Base-by-base conservation (phyloP, 2,888 invertebrate genomes). In the Ferdinandea cuprea region DNA sequence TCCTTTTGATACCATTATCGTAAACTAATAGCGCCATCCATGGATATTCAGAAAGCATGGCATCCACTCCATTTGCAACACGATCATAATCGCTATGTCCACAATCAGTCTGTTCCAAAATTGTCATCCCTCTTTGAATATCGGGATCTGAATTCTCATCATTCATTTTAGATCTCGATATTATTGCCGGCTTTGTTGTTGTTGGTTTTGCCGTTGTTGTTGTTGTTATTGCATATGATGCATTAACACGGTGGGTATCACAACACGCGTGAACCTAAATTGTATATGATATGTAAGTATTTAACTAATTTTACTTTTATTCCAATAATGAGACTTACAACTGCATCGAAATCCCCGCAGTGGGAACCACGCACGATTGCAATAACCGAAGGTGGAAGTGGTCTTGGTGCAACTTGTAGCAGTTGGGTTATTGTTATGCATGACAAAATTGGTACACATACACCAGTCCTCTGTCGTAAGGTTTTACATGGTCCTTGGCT, bases 11-110 rank as follows among this genome's bases (percentile, higher is more conserved):
- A 17, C 30, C 61, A 21, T 69, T 30, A 1, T 9, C 9, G 85
- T 94, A 95, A 0, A 93, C 92, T 9, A 95, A 87, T 0, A 95
- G 90, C 0, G 93, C 94, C 95, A 95, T 95, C 95, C 95, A 95
- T 0, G 95, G 95, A 90, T 93, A 94, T 87, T 95, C 94, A 61
- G 92, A 92, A 2, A 95, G 87, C 0, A 89, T 88, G 0, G 94
- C 93, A 81, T 92, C 90, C 58, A 93, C 92, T 0, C 95, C 95
- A 9, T 93, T 92, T 15, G 92, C 89, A 66, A 95, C 93, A 85
- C 92, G 92, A 56, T 92, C 91, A 9, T 90, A 88, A 17, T 92
- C 91, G 1, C 92, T 87, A 0, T 89, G 88, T 0, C 95, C 95
- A 87, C 95, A 95, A 1, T 42, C 25, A 11, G 50, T 59, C 0